Evolutionary conservation across 1,140 invertebrate species (phyloP).

Genomic region (Conus betulinus): DNA sequence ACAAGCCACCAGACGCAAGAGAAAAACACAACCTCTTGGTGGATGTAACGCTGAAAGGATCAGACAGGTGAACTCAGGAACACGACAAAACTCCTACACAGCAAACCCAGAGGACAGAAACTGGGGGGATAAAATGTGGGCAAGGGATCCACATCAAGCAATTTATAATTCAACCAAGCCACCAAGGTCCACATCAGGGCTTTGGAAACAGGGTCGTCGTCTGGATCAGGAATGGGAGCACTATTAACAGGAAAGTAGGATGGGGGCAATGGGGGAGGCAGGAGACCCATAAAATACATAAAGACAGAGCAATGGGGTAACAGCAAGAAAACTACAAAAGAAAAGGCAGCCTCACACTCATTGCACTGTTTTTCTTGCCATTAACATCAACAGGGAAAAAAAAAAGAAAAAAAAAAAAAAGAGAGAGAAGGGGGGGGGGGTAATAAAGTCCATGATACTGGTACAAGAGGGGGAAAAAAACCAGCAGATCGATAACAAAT

Average conservation of each 20-base stretch:
- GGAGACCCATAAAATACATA: not conserved
- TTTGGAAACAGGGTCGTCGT: too few species aligned
- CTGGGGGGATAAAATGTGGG: not conserved
- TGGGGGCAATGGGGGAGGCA: not conserved
- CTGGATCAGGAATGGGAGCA: not conserved
- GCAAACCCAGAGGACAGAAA: too few species aligned
- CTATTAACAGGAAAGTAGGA: not conserved
- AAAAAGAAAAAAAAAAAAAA: too few species aligned
- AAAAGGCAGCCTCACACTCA: too few species aligned
- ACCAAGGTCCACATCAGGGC: too few species aligned
- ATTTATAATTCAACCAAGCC: not conserved
- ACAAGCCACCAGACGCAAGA: too few species aligned
- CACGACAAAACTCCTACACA: too few species aligned
- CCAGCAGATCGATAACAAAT: not conserved
- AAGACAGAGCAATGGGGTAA: slow-evolving; percentile 11
- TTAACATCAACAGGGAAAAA: too few species aligned
- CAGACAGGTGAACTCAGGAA: too few species aligned
- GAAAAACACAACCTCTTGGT: too few species aligned
- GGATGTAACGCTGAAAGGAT: too few species aligned
- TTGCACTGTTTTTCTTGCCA: not conserved
- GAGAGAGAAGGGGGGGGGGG: not conserved
- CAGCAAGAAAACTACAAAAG: not conserved
- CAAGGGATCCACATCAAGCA: not conserved
- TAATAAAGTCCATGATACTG: not conserved
- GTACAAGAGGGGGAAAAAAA: not conserved